Evolutionary conservation across 2,797 vertebrate species (phyloP), one percentile per base, ranked within the genome.

Genomic region (Typhlichthys subterraneus): DNA sequence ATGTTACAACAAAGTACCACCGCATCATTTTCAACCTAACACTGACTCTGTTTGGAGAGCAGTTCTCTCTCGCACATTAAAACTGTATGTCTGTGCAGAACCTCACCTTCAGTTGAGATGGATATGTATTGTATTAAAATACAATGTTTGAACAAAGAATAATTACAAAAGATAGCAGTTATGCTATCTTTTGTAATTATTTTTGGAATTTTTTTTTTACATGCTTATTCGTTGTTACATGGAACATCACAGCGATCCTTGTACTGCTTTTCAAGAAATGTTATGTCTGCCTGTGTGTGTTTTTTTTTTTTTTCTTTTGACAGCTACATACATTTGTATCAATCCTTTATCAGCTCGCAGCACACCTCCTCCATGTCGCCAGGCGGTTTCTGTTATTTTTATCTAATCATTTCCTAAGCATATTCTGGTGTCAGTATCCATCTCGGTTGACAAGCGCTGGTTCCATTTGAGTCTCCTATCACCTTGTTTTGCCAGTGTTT

Each of bases 271-370:
- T 83, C 77, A 72, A 59, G 52, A 76, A 88, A 80, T 80, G 77
- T 79, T 84, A 91, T 85, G 89, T 88, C 81, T 84, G 70, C 75
- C 38, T 42, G 33, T 38, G 5, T 6, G 5, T 10, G 14, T 14
- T 42, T n/a, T 86, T 75, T 73, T 81, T 83, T 17, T 17, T 17
- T 17, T 17, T 17, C 77, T 75, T 74, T 77, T 76, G 73, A 88
- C 84, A 63, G 84, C 79, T 78, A 88, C 87, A 87, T 89, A 88
- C 87, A 91, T 91, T 87, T 87, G 87, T 91, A 88, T 90, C 82
- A 91, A 88, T 90, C 83, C 82, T 86, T 92, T 92, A 93, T 92
- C 91, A 83, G 88, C 68, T 72, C 55, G 76, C 75, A 70, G 76
- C 83, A 88, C 87, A 89, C 87, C 82, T 87, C 86, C 76, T 80